These are phyloP conservation scores for Cheumatopsyche charites DNA, from an alignment of 1,140 invertebrate species.

Conservation along the genomic window DNA sequence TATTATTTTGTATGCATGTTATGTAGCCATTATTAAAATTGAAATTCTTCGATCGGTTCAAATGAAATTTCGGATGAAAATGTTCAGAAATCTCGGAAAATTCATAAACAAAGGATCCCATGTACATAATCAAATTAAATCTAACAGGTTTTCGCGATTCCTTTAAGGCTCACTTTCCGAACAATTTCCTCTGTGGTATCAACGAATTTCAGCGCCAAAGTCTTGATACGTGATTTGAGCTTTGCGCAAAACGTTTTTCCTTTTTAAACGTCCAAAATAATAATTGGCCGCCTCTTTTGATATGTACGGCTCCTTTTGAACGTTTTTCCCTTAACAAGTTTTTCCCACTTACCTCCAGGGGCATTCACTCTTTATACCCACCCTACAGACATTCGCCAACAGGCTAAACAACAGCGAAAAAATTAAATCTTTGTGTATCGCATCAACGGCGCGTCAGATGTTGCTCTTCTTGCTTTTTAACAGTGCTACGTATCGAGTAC, in stretches of 20 bases:
- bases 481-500: neutral
- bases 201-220: too few relatives aligned
- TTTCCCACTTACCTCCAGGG: conserved; percentile 31
- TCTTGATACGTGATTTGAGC: too few relatives aligned
- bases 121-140: too few relatives aligned
- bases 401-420: conserved; percentile 28
- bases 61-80: too few relatives aligned
- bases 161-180: too few relatives aligned
- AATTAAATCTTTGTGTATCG: conserved; percentile 45
- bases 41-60: too few relatives aligned
- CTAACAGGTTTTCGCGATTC: too few relatives aligned
- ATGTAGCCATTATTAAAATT: too few relatives aligned
- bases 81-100: too few relatives aligned
- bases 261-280: conserved; percentile 29
- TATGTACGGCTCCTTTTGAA: conserved; percentile 38
- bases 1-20: too few relatives aligned
- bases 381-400: conserved; percentile 35
- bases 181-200: too few relatives aligned
- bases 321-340: conserved; percentile 40
- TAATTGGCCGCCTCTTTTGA: conserved; percentile 42
- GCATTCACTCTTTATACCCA: conserved; percentile 25
- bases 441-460: conserved; percentile 41
- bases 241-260: neutral
- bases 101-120: too few relatives aligned
- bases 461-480: conserved; percentile 3